Evolutionary conservation across 2,888 invertebrate genomes (phyloP), one percentile per base, ranked within the genome.

Genomic region (Mythimna ferrago): DNA sequence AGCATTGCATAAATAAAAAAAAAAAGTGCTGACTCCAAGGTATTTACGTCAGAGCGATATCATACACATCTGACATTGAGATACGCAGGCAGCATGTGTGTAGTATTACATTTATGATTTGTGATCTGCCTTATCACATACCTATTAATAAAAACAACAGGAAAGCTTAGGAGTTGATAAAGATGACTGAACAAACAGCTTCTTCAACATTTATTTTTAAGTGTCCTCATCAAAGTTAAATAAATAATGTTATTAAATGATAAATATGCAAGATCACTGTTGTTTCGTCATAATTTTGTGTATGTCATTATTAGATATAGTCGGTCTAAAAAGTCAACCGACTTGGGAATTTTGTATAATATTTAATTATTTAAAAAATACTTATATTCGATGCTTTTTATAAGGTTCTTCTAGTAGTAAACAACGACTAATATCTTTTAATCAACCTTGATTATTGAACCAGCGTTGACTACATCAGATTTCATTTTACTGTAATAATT

Each of bases 21-120:
- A 35, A 14, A n/a, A 9, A 21, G 19, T 6, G 32, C 41, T 53
- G 58, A 11, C 58, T 11, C 4, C 38, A 73, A 64, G 66, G 16
- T 35, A 65, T 14, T 6, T 61, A 71, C 53, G 53, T 69, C 26
- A 19, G 21, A 65, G 26, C 11, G 14, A 66, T 62, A 64, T 48
- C 56, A 67, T 21, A 58, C 32, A 74, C 63, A 67, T 57, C 57
- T 74, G 69, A 58, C 74, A 69, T 62, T 66, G 61, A 74, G 65
- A 74, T 69, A 67, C n/a, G 48, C 63, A 63, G n/a, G 53, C 38
- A 62, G 16, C 19, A 35, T 66, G 48, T 71, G 53, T 62, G 19
- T 41, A 74, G 53, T 65, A 62, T 68, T 54, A 73, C 41, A 58
- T 75, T 48, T 77, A 66, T 76, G 48, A 63, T 62, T 57, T 53